phyloP scores from a whole-genome alignment of 1,140 invertebrate species.

The Hyles euphorbiae region DNA sequence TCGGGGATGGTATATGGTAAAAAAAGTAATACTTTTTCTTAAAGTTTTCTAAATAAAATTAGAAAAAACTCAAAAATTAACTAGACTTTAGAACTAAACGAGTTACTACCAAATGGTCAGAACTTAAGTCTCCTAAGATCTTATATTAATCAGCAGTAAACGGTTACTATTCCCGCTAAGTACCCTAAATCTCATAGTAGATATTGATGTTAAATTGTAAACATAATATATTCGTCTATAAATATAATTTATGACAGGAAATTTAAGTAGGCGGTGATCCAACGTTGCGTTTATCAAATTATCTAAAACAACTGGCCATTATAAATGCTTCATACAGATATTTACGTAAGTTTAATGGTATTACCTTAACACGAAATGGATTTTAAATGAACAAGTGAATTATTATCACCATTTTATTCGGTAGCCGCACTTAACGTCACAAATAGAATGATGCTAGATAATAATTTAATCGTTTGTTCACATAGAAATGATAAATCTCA shows the following conservation, averaged over 20 bases:
- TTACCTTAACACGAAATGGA: slow-evolving; percentile 27
- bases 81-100: too few species aligned
- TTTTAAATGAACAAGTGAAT: slow-evolving; percentile 41
- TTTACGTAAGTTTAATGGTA: slow-evolving; percentile 40
- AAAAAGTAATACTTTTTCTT: too few species aligned
- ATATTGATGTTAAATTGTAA: too few species aligned
- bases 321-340: slow-evolving; percentile 46
- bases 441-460: slow-evolving; percentile 48
- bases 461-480: slow-evolving; percentile 38
- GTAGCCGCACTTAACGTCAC: slow-evolving; percentile 46
- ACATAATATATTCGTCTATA: too few species aligned
- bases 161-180: too few species aligned
- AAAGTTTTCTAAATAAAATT: too few species aligned
- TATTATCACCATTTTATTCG: slow-evolving; percentile 45
- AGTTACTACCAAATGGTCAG: too few species aligned
- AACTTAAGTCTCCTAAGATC: too few species aligned
- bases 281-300: slow-evolving; percentile 35
- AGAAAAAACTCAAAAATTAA: too few species aligned
- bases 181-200: too few species aligned
- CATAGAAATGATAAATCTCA: slow-evolving; percentile 50
- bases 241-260: neutral
- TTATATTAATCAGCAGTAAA: too few species aligned
- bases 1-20: too few species aligned
- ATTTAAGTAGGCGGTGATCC: slow-evolving; percentile 34
- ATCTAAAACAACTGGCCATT: slow-evolving; percentile 26